A percentile compares a stretch with the other conserved stretches of the same genome.
Conservation (phyloP, 2,888 invertebrate species). For the Stegophylla sp. region DNA sequence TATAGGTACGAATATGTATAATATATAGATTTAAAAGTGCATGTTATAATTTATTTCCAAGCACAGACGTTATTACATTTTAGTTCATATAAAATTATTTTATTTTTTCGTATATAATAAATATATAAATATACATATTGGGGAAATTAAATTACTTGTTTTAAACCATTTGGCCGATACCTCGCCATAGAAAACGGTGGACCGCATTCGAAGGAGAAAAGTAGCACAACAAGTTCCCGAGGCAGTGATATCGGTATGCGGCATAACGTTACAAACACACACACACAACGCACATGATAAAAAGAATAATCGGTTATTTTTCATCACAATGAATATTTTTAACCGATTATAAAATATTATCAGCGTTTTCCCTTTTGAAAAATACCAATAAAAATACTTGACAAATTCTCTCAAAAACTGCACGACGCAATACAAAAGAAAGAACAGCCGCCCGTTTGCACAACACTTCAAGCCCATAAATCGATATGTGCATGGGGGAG, state of each 20-base stretch:
- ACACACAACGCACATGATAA: background rate
- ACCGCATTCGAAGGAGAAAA: slow-evolving; percentile 24
- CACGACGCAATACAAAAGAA: slow-evolving; percentile 13
- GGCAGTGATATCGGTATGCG: slow-evolving; percentile 50
- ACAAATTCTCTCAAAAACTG: slow-evolving; percentile 52
- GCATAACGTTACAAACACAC: too few species aligned
- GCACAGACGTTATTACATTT: background rate
- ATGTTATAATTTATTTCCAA: too few species aligned
- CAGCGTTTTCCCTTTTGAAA: slow-evolving; percentile 14
- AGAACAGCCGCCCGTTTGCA: slow-evolving; percentile 21
- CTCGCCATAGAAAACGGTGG: slow-evolving; percentile 19
- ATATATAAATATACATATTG: background rate
- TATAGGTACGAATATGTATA: too few species aligned
- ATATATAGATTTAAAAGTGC: too few species aligned
- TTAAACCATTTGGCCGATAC: background rate
- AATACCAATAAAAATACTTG: slow-evolving; percentile 53
- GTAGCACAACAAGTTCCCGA: slow-evolving; percentile 53
- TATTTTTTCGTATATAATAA: background rate
- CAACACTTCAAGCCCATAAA: slow-evolving; percentile 30
- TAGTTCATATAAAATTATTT: background rate
- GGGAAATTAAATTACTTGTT: slow-evolving; percentile 16
- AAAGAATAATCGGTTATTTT: slow-evolving; percentile 45
- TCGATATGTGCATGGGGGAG: slow-evolving; percentile 35
- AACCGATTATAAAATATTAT: slow-evolving; percentile 26
- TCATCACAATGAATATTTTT: slow-evolving; percentile 34